A percentile compares a stretch with the other conserved stretches of the same genome.
Evolutionary conservation across 2,113 vertebrate species (phyloP).

Genomic region (Perca fluviatilis): DNA sequence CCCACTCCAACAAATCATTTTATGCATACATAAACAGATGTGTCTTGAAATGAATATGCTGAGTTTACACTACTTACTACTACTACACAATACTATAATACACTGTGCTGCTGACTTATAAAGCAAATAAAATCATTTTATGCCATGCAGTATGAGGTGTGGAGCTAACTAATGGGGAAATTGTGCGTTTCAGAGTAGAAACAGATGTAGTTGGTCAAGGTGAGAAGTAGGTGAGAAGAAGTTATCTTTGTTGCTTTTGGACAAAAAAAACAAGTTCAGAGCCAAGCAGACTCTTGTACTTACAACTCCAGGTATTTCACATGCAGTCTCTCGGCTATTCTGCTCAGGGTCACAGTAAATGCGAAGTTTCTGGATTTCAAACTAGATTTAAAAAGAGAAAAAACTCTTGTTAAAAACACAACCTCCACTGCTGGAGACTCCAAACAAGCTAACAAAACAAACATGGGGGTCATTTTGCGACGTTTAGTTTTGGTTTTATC

Average conservation of each 20-base stretch:
- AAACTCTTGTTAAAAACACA: constrained; percentile 22
- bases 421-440: neutral
- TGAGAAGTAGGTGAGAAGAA: constrained; percentile 47
- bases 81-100: neutral
- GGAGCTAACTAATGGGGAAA: constrained; percentile 34
- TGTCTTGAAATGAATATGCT: constrained; percentile 42
- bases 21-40: constrained; percentile 59
- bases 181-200: constrained; percentile 29
- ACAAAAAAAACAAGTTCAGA: constrained; percentile 18
- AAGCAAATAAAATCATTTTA: neutral
- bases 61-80: constrained; percentile 48
- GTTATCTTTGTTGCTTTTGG: constrained; percentile 39
- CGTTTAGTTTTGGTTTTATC: constrained; percentile 38
- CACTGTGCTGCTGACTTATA: constrained; percentile 17
- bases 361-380: constrained; percentile 95
- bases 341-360: constrained; percentile 99
- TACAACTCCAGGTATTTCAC: constrained; percentile 96
- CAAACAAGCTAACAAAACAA: constrained; percentile 36
- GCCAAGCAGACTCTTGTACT: constrained; percentile 79
- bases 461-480: constrained; percentile 33
- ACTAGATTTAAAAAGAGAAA: constrained; percentile 78
- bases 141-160: neutral
- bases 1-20: constrained; percentile 41
- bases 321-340: constrained; percentile 93
- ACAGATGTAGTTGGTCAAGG: constrained; percentile 52